phyloP scores from a whole-genome alignment of 2,113 vertebrate species.

The Tetrao urogallus region DNA sequence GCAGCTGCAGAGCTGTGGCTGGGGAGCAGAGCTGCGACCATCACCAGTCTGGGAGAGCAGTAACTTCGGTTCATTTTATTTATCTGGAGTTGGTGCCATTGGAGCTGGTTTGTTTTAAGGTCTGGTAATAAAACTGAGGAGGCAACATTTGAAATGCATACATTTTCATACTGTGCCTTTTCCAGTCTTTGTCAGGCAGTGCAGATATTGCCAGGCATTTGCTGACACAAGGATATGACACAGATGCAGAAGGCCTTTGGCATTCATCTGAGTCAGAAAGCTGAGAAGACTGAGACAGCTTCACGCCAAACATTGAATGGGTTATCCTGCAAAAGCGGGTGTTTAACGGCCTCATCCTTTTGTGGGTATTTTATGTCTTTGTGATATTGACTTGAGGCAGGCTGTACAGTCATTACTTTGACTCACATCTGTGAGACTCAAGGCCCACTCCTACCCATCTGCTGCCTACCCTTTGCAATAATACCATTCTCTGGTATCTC shows the following conservation, averaged over 20 bases:
- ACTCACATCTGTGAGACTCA: not conserved
- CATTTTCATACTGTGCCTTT: not conserved
- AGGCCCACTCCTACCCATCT: not conserved
- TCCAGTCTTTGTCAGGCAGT: not conserved
- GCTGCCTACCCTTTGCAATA: not conserved
- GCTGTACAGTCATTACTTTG: not conserved
- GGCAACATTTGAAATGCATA: not conserved
- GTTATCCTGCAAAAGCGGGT: not conserved
- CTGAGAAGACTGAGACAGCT: not conserved
- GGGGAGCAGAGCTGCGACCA: not conserved
- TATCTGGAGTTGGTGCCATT: not conserved
- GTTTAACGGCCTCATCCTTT: not conserved
- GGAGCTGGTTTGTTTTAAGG: not conserved
- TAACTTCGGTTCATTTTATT: fast-evolving
- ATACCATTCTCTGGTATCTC: not conserved
- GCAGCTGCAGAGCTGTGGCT: slow-evolving; percentile 37
- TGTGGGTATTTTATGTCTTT: not conserved
- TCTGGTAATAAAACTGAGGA: not conserved
- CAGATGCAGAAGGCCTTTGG: slow-evolving; percentile 35
- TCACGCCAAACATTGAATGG: not conserved
- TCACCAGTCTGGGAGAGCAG: fast-evolving
- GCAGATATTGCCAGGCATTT: not conserved
- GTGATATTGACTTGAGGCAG: not conserved
- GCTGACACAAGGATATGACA: not conserved
- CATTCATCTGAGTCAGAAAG: not conserved